These are phyloP conservation scores for Hecatera dysodea DNA, from an alignment of 2,888 invertebrate genomes.

Conservation along the genomic window DNA sequence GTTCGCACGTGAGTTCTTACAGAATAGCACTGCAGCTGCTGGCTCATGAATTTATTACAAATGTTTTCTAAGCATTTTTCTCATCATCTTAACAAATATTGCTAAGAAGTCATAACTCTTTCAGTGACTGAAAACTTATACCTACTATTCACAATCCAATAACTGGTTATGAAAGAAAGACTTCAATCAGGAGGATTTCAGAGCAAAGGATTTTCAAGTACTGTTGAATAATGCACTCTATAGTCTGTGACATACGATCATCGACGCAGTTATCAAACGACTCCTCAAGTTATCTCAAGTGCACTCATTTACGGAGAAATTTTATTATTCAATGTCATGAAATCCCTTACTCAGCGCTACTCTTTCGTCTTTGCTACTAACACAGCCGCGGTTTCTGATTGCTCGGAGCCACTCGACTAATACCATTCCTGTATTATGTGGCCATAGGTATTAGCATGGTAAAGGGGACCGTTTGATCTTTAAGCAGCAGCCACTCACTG, in stretches of 20 bases:
- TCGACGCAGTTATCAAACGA: background rate
- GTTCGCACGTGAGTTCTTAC: too few species aligned
- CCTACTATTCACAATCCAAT: background rate
- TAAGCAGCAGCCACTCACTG: background rate
- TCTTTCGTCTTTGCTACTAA: background rate
- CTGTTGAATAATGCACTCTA: background rate
- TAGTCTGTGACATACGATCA: background rate
- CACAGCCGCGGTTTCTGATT: background rate
- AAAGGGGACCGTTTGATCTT: background rate
- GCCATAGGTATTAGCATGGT: background rate
- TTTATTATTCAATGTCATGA: conserved; percentile 1
- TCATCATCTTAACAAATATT: background rate
- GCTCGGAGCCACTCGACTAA: background rate
- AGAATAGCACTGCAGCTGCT: too few species aligned
- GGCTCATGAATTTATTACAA: too few species aligned
- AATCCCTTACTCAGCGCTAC: background rate
- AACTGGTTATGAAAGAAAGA: background rate
- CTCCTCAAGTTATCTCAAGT: background rate
- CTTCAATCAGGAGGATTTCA: background rate
- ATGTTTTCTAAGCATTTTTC: conserved; percentile 14
- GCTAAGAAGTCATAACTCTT: background rate
- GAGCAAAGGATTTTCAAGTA: background rate
- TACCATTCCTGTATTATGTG: background rate
- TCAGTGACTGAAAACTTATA: background rate
- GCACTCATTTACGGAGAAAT: background rate